Percentiles rank a stretch among this genome's conserved stretches.
Conservation (phyloP, 2,797 vertebrate genomes). For the Knipowitschia caucasica region DNA sequence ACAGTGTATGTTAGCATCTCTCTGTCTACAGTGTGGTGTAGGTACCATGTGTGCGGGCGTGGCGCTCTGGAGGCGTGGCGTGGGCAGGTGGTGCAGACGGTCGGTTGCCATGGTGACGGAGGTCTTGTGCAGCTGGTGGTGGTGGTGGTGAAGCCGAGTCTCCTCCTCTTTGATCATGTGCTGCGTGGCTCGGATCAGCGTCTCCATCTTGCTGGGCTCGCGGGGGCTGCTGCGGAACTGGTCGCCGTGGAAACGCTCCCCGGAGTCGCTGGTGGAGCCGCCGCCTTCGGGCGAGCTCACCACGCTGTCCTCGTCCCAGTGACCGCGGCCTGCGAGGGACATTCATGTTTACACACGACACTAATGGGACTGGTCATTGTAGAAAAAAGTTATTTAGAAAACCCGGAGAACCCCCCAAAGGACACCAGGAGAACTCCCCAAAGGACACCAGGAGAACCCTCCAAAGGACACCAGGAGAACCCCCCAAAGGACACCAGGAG, state of each 20-base stretch:
- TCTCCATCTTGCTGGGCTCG: constrained; percentile 94
- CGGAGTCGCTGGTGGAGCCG: constrained; percentile 90
- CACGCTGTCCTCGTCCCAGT: constrained; percentile 93
- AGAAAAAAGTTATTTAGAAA: too few species aligned
- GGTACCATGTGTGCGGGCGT: too few species aligned
- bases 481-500: too few species aligned
- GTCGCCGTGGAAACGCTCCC: constrained; percentile 85
- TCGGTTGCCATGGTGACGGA: constrained; percentile 83
- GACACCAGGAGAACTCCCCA: too few species aligned
- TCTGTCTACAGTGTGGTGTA: too few species aligned
- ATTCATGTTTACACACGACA: too few species aligned
- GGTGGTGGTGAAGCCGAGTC: constrained; percentile 86
- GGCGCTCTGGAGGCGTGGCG: constrained; percentile 78
- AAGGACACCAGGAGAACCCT: too few species aligned
- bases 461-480: too few species aligned
- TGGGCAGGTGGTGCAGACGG: constrained; percentile 77
- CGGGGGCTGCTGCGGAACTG: constrained; percentile 86
- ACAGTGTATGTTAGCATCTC: too few species aligned
- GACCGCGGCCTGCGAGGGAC: constrained; percentile 78
- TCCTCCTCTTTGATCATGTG: constrained; percentile 98
- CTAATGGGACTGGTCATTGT: too few species aligned
- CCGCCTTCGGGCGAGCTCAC: constrained; percentile 92
- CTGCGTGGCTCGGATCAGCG: constrained; percentile 90
- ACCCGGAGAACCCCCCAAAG: too few species aligned
- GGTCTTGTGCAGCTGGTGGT: constrained; percentile 81